Percentiles rank a stretch among this genome's conserved stretches.
Conservation (phyloP, 2,888 invertebrate genomes). For the Synanthedon vespiformis region DNA sequence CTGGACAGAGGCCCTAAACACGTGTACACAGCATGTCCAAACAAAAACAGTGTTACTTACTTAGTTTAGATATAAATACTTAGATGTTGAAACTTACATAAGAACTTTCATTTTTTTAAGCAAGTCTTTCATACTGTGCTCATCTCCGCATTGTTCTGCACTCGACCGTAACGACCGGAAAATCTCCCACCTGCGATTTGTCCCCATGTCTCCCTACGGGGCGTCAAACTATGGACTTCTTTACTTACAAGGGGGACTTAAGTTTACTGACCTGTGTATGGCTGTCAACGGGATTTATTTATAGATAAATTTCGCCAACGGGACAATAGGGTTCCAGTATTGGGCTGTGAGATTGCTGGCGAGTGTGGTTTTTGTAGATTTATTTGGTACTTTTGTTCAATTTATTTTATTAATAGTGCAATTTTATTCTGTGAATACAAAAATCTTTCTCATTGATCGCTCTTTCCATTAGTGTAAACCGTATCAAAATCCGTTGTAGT, state of each 20-base stretch:
- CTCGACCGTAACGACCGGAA: conserved; percentile 2
- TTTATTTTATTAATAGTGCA: too few relatives aligned
- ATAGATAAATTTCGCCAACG: neutral
- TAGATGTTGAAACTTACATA: too few relatives aligned
- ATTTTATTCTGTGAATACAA: too few relatives aligned
- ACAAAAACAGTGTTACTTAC: too few relatives aligned
- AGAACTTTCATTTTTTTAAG: neutral
- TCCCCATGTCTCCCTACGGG: conserved; percentile 3
- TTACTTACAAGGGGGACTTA: conserved; percentile 3
- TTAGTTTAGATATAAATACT: too few relatives aligned
- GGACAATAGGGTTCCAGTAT: neutral
- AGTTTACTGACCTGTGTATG: neutral
- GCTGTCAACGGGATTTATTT: neutral
- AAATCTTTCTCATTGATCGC: too few relatives aligned
- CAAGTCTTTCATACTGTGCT: neutral
- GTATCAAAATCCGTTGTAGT: too few relatives aligned
- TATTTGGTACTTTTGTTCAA: too few relatives aligned
- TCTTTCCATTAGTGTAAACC: too few relatives aligned
- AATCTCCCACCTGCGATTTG: conserved; percentile 7
- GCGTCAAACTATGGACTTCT: conserved; percentile 8
- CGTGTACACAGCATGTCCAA: too few relatives aligned
- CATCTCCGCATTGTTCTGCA: neutral
- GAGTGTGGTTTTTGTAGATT: too few relatives aligned
- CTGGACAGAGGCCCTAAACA: too few relatives aligned
- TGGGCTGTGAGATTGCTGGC: neutral